phyloP scores from a whole-genome alignment of 2,888 invertebrate genomes.

The Volucella zonaria region DNA sequence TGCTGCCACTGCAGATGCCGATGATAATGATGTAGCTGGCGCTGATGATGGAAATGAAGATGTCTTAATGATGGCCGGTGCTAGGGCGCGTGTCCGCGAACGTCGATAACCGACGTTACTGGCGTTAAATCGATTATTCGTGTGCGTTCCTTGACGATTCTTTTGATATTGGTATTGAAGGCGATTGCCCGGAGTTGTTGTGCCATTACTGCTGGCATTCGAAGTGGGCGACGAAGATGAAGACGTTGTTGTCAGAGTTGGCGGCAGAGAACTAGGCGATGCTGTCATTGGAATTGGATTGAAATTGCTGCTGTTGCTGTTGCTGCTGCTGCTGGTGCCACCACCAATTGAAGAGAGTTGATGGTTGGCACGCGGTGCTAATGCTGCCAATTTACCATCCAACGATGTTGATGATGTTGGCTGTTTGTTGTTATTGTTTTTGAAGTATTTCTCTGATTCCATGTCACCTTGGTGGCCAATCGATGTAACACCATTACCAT shows the following conservation, averaged over 20 bases:
- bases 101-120: constrained; percentile 79
- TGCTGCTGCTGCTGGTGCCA: constrained; percentile 4
- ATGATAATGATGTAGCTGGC: constrained; percentile 68
- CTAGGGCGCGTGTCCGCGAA: constrained; percentile 79
- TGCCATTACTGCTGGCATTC: constrained; percentile 55
- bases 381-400: constrained; percentile 70
- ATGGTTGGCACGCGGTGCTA: constrained; percentile 64
- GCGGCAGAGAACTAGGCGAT: constrained; percentile 35
- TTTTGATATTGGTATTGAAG: constrained; percentile 80
- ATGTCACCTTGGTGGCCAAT: constrained; percentile 62
- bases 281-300: constrained; percentile 65
- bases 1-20: constrained; percentile 40
- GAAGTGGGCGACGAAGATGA: constrained; percentile 42
- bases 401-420: constrained; percentile 64
- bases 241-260: constrained; percentile 26
- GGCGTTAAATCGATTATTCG: constrained; percentile 80
- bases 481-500: constrained; percentile 27
- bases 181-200: constrained; percentile 75
- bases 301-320: constrained; percentile 50
- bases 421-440: constrained; percentile 56
- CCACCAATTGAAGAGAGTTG: constrained; percentile 51
- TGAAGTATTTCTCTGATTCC: constrained; percentile 72
- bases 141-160: constrained; percentile 80
- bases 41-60: constrained; percentile 73
- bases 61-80: constrained; percentile 76